A percentile compares a stretch with the other conserved stretches of the same genome.
Conservation (phyloP, 2,113 vertebrate species). For the Strix uralensis region DNA sequence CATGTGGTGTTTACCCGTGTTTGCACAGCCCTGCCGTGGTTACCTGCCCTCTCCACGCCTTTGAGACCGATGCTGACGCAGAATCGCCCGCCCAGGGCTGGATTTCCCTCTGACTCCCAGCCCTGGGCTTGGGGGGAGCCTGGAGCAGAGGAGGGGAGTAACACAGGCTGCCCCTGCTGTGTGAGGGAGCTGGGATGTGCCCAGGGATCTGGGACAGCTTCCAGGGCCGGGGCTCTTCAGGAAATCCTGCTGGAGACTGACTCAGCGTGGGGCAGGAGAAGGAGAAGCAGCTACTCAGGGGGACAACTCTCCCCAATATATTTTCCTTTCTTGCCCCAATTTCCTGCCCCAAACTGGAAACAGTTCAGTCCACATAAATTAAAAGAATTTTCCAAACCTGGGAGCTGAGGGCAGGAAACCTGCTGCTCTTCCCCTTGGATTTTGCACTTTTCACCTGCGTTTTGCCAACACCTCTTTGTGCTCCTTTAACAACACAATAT, state of each 20-base stretch:
- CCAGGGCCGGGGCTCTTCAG: background rate
- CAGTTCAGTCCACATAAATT: background rate
- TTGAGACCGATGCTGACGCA: rapidly evolving
- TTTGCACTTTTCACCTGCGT: background rate
- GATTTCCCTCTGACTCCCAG: background rate
- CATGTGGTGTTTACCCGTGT: background rate
- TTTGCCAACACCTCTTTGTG: background rate
- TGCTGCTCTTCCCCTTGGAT: background rate
- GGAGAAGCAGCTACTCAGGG: too few relatives aligned
- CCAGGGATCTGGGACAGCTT: background rate
- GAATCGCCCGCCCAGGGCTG: rapidly evolving
- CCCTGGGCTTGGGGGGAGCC: background rate
- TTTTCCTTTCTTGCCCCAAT: background rate
- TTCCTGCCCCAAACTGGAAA: background rate
- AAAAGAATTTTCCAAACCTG: background rate
- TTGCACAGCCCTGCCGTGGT: too few relatives aligned
- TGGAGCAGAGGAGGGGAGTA: background rate
- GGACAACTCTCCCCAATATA: rapidly evolving
- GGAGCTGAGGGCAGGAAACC: background rate
- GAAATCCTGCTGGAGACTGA: background rate
- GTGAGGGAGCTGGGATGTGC: background rate
- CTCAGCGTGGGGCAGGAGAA: background rate
- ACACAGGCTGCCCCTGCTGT: rapidly evolving
- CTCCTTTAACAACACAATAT: background rate
- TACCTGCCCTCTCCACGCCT: background rate